Conservation (phyloP, 2,797 vertebrate species). For the Pelodytes ibericus region DNA sequence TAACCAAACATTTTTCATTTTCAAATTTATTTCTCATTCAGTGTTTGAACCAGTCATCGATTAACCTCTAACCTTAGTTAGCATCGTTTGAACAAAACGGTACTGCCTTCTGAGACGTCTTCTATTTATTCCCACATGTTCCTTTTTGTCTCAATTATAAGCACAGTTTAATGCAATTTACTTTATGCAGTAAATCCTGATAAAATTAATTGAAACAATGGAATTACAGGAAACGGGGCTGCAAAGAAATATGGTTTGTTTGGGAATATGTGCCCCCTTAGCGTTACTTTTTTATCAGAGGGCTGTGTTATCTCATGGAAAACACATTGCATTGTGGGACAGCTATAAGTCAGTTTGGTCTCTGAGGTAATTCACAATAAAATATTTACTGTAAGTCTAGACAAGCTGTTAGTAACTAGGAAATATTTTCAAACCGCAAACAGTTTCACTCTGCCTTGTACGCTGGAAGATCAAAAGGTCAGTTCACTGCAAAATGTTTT, state of each 20-base stretch:
- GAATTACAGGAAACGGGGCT: conserved; percentile 49
- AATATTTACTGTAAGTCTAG: conserved; percentile 55
- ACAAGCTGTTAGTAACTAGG: conserved; percentile 50
- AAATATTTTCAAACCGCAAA: conserved; percentile 52
- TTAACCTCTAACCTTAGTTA: conserved; percentile 27
- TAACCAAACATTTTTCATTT: conserved; percentile 22
- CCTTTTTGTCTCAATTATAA: conserved; percentile 31
- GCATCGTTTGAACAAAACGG: conserved; percentile 14
- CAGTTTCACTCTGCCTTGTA: conserved; percentile 34
- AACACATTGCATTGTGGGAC: conserved; percentile 48
- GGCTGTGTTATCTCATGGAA: conserved; percentile 47
- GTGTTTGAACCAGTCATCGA: not conserved
- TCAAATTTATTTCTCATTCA: conserved; percentile 7
- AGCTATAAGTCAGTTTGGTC: conserved; percentile 37
- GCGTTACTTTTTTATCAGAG: conserved; percentile 34
- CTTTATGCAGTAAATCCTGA: conserved; percentile 49
- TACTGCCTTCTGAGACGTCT: conserved; percentile 1
- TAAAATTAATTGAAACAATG: conserved; percentile 55
- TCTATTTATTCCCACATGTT: conserved; percentile 27
- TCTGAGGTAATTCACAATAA: conserved; percentile 51
- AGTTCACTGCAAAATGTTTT: conserved; percentile 31
- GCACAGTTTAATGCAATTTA: conserved; percentile 39
- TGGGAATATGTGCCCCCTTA: conserved; percentile 26
- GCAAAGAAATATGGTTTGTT: conserved; percentile 43
- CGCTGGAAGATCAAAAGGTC: conserved; percentile 41